Evolutionary conservation across 2,113 vertebrate genomes (phyloP).

Genomic region (Crocuta crocuta): DNA sequence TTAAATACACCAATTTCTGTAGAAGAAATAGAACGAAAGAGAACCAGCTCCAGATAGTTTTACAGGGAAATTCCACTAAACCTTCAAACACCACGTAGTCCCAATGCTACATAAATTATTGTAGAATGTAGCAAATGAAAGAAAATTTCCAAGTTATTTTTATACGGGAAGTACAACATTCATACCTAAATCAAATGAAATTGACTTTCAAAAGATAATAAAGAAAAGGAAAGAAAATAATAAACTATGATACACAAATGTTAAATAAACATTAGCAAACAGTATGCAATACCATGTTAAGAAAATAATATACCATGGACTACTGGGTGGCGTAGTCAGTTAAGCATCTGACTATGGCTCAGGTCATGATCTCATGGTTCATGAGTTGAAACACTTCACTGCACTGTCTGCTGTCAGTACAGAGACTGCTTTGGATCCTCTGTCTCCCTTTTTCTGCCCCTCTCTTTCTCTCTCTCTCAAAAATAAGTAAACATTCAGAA

Average conservation of each 20-base stretch:
- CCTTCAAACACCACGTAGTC: not conserved
- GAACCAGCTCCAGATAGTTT: not conserved
- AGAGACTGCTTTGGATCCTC: too few relatives aligned
- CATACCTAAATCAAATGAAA: not conserved
- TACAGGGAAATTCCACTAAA: not conserved
- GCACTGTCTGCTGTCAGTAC: too few relatives aligned
- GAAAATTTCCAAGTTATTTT: not conserved
- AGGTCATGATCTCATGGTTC: too few relatives aligned
- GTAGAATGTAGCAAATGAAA: not conserved
- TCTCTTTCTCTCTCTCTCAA: too few relatives aligned
- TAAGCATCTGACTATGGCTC: too few relatives aligned
- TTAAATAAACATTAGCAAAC: not conserved
- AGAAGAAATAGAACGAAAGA: not conserved
- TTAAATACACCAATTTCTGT: not conserved
- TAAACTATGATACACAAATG: not conserved
- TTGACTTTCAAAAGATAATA: not conserved
- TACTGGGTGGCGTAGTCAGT: too few relatives aligned
- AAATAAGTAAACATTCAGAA: not conserved
- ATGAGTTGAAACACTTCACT: too few relatives aligned
- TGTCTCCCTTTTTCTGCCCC: too few relatives aligned
- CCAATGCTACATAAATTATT: not conserved
- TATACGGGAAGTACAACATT: not conserved
- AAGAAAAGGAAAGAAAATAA: not conserved
- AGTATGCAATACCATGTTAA: not conserved
- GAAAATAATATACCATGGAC: not conserved